Conservation (phyloP, 2,888 invertebrate species). For the Anorthoa munda region DNA sequence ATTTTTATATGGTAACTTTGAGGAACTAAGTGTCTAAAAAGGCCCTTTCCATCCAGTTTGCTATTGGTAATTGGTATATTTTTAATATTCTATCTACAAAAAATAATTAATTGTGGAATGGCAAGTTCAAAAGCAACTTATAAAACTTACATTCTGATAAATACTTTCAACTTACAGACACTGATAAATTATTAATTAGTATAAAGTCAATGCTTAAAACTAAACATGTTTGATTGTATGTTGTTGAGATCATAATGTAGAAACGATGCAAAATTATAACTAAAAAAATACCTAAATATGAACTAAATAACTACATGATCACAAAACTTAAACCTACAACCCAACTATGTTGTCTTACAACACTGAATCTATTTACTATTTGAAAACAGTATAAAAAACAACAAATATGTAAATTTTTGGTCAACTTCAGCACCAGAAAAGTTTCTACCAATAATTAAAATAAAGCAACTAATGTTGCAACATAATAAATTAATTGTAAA, state of each 20-base stretch:
- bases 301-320: conserved; percentile 35
- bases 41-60: background rate
- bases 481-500: conserved; percentile 9
- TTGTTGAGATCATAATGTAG: conserved; percentile 52
- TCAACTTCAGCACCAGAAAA: conserved; percentile 62
- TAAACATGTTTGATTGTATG: conserved; percentile 47
- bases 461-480: conserved; percentile 43
- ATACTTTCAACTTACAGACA: conserved; percentile 28
- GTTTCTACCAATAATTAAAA: conserved; percentile 53
- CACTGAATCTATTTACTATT: conserved; percentile 29
- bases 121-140: conserved; percentile 26
- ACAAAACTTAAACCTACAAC: conserved; percentile 40
- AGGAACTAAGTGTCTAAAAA: background rate
- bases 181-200: background rate
- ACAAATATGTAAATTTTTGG: conserved; percentile 51
- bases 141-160: conserved; percentile 17
- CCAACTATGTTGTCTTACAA: conserved; percentile 28
- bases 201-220: conserved; percentile 46
- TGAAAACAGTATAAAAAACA: conserved; percentile 28
- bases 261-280: conserved; percentile 42
- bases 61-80: background rate
- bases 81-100: background rate
- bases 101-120: background rate
- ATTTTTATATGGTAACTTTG: background rate
- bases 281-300: conserved; percentile 24